Evolutionary conservation across 2,113 vertebrate species (phyloP).

Genomic region (Todiramphus chloris): DNA sequence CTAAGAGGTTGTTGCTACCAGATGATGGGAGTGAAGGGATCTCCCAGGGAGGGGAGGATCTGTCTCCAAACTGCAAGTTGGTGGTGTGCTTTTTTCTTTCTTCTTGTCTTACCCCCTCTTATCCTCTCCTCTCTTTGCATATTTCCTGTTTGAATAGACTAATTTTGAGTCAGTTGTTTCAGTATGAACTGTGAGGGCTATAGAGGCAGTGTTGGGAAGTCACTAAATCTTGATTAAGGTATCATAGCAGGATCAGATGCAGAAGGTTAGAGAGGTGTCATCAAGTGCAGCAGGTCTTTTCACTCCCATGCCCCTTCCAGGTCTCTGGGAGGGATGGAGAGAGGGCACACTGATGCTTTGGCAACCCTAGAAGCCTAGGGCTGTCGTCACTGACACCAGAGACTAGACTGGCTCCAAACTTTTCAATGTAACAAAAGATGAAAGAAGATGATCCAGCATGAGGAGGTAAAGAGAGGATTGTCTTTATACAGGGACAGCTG

Average conservation of each 20-base stretch:
- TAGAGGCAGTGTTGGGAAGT: background rate
- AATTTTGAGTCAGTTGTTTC: background rate
- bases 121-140: background rate
- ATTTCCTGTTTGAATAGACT: background rate
- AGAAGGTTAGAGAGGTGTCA: background rate
- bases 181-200: background rate
- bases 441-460: background rate
- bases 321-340: background rate
- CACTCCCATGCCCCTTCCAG: fast-evolving
- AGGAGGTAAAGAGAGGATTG: conserved; percentile 37
- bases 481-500: background rate
- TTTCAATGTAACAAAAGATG: background rate
- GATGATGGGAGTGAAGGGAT: background rate
- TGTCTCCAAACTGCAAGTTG: background rate
- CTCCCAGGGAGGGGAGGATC: background rate
- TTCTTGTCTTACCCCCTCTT: fast-evolving
- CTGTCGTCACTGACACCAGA: background rate
- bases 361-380: background rate
- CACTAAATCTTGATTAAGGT: background rate
- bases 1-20: background rate
- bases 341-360: background rate
- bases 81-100: background rate
- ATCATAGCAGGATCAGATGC: background rate
- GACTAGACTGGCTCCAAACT: background rate
- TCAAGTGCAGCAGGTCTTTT: background rate